Conservation (phyloP, 1,140 invertebrate species). For the Eciton burchellii region DNA sequence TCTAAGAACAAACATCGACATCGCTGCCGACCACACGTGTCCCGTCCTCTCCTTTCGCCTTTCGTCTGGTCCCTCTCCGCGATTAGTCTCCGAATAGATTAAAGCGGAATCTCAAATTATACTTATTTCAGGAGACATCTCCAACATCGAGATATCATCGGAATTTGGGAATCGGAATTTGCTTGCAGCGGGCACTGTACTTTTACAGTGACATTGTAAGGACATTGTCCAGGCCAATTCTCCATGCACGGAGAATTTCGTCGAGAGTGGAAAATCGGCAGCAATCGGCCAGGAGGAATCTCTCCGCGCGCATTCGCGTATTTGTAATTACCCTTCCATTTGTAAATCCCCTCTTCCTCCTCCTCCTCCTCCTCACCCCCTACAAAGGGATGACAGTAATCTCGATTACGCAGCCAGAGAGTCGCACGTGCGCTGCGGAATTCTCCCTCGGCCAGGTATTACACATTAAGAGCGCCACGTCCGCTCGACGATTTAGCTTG, state of each 20-base stretch:
- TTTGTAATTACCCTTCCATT: conserved; percentile 25
- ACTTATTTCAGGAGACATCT: background rate
- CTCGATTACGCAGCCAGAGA: conserved; percentile 42
- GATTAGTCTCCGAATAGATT: background rate
- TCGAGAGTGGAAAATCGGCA: background rate
- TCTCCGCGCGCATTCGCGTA: background rate
- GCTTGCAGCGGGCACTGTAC: too few relatives aligned
- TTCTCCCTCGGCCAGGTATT: conserved; percentile 18
- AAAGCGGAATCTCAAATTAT: background rate
- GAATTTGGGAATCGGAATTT: too few relatives aligned
- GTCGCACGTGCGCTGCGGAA: conserved; percentile 25
- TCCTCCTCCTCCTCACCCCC: too few relatives aligned
- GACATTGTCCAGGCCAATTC: background rate
- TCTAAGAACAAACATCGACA: conserved; percentile 42
- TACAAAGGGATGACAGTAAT: conserved; percentile 11
- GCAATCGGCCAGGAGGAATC: background rate
- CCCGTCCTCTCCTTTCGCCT: background rate
- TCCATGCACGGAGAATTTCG: background rate
- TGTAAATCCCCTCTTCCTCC: too few relatives aligned
- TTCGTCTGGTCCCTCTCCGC: background rate
- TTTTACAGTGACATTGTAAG: too few relatives aligned
- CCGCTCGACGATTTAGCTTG: too few relatives aligned
- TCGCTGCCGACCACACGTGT: conserved; percentile 20
- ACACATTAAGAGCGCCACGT: conserved; percentile 19
- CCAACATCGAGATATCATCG: too few relatives aligned